phyloP scores from a whole-genome alignment of 1,140 invertebrate species.

The Zelostemma sp. region DNA sequence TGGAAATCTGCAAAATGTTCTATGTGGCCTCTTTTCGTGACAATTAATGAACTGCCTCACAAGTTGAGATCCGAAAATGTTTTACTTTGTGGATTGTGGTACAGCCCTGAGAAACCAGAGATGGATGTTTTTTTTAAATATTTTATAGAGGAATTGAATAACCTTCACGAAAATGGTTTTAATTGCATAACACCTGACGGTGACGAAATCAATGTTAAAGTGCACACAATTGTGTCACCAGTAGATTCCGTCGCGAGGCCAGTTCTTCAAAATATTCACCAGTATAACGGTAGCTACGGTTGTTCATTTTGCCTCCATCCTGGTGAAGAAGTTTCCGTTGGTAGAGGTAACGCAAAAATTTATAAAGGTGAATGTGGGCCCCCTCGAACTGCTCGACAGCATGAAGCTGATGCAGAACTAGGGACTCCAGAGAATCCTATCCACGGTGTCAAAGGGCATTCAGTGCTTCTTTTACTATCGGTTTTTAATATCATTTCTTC shows the following conservation, averaged over 20 bases:
- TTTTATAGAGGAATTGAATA: conserved; percentile 14
- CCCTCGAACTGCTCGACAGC: not conserved
- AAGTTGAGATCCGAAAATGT: conserved; percentile 13
- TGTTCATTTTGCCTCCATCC: conserved; percentile 22
- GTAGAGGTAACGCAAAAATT: conserved; percentile 1
- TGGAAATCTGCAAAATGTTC: conserved; percentile 5
- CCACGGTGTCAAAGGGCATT: conserved; percentile 9
- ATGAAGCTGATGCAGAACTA: not conserved
- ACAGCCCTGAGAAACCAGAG: conserved; percentile 9
- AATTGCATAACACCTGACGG: not conserved
- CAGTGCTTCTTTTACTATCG: not conserved
- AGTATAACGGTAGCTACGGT: conserved; percentile 22
- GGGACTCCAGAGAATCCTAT: not conserved
- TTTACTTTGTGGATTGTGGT: conserved; percentile 20
- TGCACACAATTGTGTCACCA: conserved; percentile 8
- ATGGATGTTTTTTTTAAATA: conserved; percentile 24
- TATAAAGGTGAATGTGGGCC: not conserved
- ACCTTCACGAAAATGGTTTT: conserved; percentile 7
- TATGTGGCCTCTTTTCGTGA: conserved; percentile 23
- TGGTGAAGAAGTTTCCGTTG: not conserved
- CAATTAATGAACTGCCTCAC: conserved; percentile 23
- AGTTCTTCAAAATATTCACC: conserved; percentile 15
- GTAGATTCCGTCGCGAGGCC: conserved; percentile 24
- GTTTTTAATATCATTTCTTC: conserved; percentile 7
- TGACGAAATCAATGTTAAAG: conserved; percentile 6